phyloP scores from a whole-genome alignment of 2,113 vertebrate genomes.

The Paratilapia polleni region DNA sequence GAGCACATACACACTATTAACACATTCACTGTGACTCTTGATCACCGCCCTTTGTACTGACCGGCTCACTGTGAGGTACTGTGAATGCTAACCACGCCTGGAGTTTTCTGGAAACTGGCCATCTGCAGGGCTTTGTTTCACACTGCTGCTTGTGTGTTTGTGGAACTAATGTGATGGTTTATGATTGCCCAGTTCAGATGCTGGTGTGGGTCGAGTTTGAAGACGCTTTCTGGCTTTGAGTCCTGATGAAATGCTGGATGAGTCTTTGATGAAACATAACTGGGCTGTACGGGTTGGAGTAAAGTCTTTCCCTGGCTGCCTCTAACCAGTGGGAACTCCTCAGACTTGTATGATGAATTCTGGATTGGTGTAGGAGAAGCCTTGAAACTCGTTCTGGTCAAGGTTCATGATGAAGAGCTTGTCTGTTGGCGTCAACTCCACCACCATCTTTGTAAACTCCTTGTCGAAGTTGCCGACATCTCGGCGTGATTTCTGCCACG shows the following conservation, averaged over 20 bases:
- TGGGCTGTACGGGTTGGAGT: slow-evolving; percentile 5
- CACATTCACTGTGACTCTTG: slow-evolving; percentile 17
- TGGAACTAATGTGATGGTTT: not conserved
- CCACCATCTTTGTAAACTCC: slow-evolving; percentile 97
- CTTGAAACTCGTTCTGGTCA: slow-evolving; percentile 98
- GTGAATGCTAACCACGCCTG: slow-evolving; percentile 7
- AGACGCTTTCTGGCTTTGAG: not conserved
- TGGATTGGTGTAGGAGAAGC: slow-evolving; percentile 98
- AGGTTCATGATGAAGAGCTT: slow-evolving; percentile 99
- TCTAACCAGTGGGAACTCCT: slow-evolving; percentile 54
- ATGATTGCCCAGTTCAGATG: slow-evolving; percentile 8
- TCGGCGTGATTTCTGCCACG: slow-evolving; percentile 88
- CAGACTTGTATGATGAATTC: slow-evolving; percentile 96
- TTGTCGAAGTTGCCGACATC: slow-evolving; percentile 98
- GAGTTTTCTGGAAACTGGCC: slow-evolving; percentile 16
- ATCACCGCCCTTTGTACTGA: slow-evolving; percentile 1
- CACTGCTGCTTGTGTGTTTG: slow-evolving; percentile 8
- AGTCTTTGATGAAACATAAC: not conserved
- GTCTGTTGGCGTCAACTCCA: slow-evolving; percentile 97
- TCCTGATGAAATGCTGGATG: slow-evolving; percentile 10
- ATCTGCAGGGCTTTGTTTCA: not conserved
- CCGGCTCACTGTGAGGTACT: slow-evolving; percentile 4
- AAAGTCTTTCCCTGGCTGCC: slow-evolving; percentile 16
- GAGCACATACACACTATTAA: slow-evolving; percentile 16
- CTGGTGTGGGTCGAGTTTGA: slow-evolving; percentile 2